Evolutionary conservation across 1,140 invertebrate genomes (phyloP), one percentile per base, ranked within the genome.

Genomic region (Hyphantria cunea): DNA sequence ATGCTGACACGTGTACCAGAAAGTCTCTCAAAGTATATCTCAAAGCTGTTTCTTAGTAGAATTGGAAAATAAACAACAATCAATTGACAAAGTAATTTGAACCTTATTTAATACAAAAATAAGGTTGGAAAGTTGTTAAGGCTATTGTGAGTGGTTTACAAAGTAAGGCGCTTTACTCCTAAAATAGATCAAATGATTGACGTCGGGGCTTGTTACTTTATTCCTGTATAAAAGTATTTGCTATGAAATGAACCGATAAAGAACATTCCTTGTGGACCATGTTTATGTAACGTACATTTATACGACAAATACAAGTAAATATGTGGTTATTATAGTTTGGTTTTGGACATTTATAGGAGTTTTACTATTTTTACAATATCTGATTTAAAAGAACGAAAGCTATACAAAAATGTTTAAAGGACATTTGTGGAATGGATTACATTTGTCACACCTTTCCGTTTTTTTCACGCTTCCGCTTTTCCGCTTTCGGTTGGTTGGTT

Each of bases 141-240:
- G n/a, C 14, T 12, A n/a, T 41, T 41, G 14, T 14, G 10, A 25
- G 12, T n/a, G 12, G 47, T 6, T 45, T 47, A 39, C 33, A 17
- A 51, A 47, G 32, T 56, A 47, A 56, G 42, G 31, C 10, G 54
- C 44, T 44, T 56, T 56, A 56, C 34, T 56, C 32, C 44, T 34
- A 25, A 54, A 47, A 47, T 33, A 55, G 41, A 45, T 44, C 31
- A 12, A 13, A 14, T 33, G 15, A 37, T 44, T 32, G 52, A 45
- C 39, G 53, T n/a, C 15, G 9, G n/a, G 12, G 12, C 8, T 47
- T 55, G 31, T 47, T 55, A 55, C 34, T 55, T 47, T 55, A 15
- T 33, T 7, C 41, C 8, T 12, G 12, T 17, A 9, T 13, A 25
- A n/a, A 0, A 31, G 17, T 5, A 9, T 51, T n/a, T 41, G 39